These are phyloP conservation scores for Cephalopachus bancanus DNA, from an alignment of 2,797 vertebrate genomes.

Conservation along the genomic window DNA sequence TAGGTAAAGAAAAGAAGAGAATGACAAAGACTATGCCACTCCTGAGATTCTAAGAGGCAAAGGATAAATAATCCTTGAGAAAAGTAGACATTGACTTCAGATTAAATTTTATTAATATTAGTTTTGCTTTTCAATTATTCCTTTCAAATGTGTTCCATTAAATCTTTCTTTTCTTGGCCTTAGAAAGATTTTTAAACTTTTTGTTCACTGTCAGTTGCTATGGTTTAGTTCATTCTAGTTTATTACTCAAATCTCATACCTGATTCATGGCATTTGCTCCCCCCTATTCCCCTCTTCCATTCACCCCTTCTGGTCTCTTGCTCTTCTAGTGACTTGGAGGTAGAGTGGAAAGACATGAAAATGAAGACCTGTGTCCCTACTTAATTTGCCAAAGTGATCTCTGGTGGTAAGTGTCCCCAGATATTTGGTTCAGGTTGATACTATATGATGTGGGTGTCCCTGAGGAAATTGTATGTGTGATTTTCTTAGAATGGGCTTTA, in stretches of 20 bases:
- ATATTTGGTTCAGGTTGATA: not conserved
- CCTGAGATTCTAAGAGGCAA: not conserved
- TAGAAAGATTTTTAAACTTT: not conserved
- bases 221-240: not conserved
- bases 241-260: not conserved
- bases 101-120: not conserved
- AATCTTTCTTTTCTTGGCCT: slow-evolving; percentile 1
- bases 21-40: not conserved
- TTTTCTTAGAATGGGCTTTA: not conserved
- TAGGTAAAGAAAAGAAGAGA: not conserved
- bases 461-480: not conserved
- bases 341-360: not conserved
- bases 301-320: not conserved
- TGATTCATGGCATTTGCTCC: not conserved
- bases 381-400: not conserved
- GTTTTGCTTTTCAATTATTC: slow-evolving; percentile 32
- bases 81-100: not conserved
- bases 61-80: not conserved
- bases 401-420: not conserved
- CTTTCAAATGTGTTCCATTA: not conserved
- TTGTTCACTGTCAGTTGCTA: not conserved
- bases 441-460: not conserved
- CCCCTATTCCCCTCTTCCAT: not conserved
- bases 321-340: not conserved
- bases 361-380: not conserved